Conservation (phyloP, 2,888 invertebrate species). For the Microplitis manilae region DNA sequence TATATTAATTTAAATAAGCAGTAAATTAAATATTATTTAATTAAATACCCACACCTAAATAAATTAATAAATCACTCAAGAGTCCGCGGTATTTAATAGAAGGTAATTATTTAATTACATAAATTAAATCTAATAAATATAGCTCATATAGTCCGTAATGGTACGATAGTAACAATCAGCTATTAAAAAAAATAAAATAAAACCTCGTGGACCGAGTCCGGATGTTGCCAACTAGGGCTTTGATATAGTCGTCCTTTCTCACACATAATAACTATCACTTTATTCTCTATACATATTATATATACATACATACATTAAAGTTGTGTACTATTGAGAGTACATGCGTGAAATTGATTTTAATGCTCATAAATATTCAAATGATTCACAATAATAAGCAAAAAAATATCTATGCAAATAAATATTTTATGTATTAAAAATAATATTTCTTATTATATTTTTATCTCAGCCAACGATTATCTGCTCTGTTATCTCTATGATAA, state of each 20-base stretch:
- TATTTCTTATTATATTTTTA: background rate
- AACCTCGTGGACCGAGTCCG: constrained; percentile 31
- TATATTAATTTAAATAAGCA: too few relatives aligned
- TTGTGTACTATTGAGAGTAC: background rate
- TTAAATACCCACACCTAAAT: background rate
- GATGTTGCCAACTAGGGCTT: constrained; percentile 47
- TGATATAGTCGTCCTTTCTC: constrained; percentile 45
- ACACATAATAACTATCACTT: constrained; percentile 15
- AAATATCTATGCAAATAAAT: background rate
- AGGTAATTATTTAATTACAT: constrained; percentile 1
- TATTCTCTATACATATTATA: background rate
- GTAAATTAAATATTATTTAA: too few relatives aligned
- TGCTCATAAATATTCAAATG: background rate
- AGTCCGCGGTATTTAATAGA: background rate
- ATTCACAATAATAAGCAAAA: background rate
- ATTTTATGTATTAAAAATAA: background rate
- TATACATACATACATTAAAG: background rate
- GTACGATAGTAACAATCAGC: background rate
- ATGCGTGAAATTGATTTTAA: background rate
- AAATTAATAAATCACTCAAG: background rate
- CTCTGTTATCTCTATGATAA: background rate
- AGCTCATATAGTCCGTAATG: background rate
- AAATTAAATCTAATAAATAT: background rate
- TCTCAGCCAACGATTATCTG: background rate
- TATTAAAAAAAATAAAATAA: background rate